A percentile compares a stretch with the other conserved stretches of the same genome.
Conservation (phyloP, 2,888 invertebrate genomes). For the Drosophila melanosoma region DNA sequence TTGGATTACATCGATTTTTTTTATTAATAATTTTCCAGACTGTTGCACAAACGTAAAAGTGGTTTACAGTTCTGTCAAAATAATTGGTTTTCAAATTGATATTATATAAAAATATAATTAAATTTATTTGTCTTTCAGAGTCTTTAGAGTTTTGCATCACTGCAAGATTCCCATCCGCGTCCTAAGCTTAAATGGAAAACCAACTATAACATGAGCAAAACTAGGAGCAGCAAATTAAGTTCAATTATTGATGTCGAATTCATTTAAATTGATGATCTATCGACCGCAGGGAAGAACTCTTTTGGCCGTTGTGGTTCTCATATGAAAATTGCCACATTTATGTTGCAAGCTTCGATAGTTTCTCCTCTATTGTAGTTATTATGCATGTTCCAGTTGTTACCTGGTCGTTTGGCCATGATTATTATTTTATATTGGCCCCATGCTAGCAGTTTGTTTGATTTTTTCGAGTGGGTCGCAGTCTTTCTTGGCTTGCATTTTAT, state of each 20-base stretch:
- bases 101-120: not conserved
- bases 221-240: not conserved
- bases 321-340: conserved; percentile 38
- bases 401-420: conserved; percentile 66
- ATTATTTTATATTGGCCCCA: conserved; percentile 69
- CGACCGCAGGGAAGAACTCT: conserved; percentile 43
- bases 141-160: not conserved
- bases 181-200: not conserved
- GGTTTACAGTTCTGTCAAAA: not conserved
- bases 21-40: not conserved
- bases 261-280: conserved; percentile 59
- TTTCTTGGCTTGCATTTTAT: conserved; percentile 55
- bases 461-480: conserved; percentile 51
- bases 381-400: conserved; percentile 26
- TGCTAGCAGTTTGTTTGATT: conserved; percentile 67
- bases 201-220: not conserved
- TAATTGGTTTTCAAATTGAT: not conserved
- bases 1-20: not conserved
- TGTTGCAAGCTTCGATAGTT: conserved; percentile 33
- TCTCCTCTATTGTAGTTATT: conserved; percentile 40
- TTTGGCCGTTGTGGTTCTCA: conserved; percentile 9
- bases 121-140: not conserved
- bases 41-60: not conserved
- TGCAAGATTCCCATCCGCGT: not conserved
- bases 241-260: conserved; percentile 46